Evolutionary conservation across 2,113 vertebrate species (phyloP).

Genomic region (Fulmarus glacialis): DNA sequence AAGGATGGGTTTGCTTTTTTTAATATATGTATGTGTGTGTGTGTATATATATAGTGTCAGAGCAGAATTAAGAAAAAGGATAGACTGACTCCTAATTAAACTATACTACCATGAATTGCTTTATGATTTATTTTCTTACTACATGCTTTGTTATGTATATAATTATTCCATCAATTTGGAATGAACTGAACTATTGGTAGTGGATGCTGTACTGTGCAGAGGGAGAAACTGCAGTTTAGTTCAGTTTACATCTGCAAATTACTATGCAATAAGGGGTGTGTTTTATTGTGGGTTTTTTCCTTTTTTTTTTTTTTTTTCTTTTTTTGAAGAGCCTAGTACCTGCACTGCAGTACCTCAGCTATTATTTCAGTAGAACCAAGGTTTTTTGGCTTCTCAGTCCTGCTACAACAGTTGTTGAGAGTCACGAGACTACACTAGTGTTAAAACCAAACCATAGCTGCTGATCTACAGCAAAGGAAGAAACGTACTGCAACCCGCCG

Average conservation of each 20-base stretch:
- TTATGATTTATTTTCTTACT: neutral
- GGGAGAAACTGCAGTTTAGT: neutral
- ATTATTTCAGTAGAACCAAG: neutral
- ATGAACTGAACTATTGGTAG: neutral
- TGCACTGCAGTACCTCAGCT: neutral
- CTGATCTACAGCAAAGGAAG: neutral
- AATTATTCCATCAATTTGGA: neutral
- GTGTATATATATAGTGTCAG: neutral
- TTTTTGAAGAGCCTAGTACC: neutral
- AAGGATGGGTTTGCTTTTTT: neutral
- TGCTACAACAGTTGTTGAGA: neutral
- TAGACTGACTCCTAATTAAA: neutral
- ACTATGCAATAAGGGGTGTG: neutral
- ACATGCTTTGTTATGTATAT: neutral
- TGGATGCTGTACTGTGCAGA: neutral
- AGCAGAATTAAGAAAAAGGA: neutral
- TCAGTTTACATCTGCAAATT: neutral
- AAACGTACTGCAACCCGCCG: accelerated
- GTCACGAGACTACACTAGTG: neutral
- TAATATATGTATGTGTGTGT: neutral
- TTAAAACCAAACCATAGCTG: neutral
- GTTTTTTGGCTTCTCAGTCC: neutral
- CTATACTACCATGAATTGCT: neutral
- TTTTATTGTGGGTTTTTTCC: neutral
- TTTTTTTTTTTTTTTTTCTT: neutral